These are phyloP conservation scores for Heliothis virescens DNA, from an alignment of 1,140 invertebrate genomes.

Conservation along the genomic window DNA sequence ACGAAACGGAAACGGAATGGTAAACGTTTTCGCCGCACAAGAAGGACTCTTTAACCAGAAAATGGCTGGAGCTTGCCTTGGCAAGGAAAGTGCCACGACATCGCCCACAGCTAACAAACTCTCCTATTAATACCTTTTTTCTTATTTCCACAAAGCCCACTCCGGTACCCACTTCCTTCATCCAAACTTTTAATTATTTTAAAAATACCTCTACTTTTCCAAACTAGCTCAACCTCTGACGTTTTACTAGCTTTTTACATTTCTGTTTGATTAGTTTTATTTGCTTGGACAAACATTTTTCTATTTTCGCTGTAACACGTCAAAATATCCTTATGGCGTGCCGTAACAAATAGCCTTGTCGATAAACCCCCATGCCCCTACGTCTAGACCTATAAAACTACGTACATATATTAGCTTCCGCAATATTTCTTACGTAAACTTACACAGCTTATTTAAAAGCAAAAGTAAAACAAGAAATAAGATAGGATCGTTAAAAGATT, in stretches of 20 bases:
- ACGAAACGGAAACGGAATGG: conserved; percentile 37
- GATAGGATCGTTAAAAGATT: conserved; percentile 34
- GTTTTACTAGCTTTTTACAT: conserved; percentile 2
- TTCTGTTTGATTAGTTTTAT: background rate
- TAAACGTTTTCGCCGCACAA: conserved; percentile 30
- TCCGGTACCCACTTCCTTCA: conserved; percentile 20
- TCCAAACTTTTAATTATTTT: conserved; percentile 40
- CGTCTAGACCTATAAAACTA: conserved; percentile 33
- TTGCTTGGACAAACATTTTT: conserved; percentile 16
- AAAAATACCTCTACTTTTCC: conserved; percentile 12
- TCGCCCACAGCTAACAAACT: conserved; percentile 34
- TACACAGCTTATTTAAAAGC: conserved; percentile 31
- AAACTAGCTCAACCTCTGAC: background rate
- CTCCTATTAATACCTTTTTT: conserved; percentile 24
- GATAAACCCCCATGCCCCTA: conserved; percentile 4
- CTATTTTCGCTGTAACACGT: background rate
- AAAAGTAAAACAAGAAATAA: conserved; percentile 19
- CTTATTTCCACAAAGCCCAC: conserved; percentile 21
- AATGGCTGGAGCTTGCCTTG: conserved; percentile 23
- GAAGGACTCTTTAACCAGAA: conserved; percentile 38
- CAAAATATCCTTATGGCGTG: conserved; percentile 30
- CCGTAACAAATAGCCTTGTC: conserved; percentile 19
- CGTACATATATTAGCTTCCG: conserved; percentile 10
- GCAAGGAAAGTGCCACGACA: conserved; percentile 1
- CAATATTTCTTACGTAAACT: conserved; percentile 3